phyloP scores from a whole-genome alignment of 2,797 vertebrate species.

The Typhlichthys eigenmanni region DNA sequence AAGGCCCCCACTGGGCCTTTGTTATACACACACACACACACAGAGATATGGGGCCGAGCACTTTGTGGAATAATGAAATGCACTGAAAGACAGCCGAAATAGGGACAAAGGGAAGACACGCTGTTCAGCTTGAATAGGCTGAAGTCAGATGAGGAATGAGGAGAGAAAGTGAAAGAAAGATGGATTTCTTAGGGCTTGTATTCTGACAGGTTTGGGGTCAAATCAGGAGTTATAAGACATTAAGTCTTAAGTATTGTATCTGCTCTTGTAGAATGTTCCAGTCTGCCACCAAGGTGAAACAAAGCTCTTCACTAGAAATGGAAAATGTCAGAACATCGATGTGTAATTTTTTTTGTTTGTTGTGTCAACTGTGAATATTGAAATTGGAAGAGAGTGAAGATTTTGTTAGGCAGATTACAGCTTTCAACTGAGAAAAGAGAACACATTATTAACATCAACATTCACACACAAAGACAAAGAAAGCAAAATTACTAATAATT shows the following conservation, averaged over 20 bases:
- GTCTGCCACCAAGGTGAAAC: slow-evolving; percentile 43
- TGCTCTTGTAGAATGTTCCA: slow-evolving; percentile 44
- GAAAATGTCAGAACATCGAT: not conserved
- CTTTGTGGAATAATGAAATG: slow-evolving; percentile 38
- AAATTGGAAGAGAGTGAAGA: not conserved
- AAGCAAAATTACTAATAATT: not conserved
- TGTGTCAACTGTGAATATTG: slow-evolving; percentile 34
- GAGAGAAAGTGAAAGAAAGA: not conserved
- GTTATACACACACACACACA: slow-evolving; percentile 30
- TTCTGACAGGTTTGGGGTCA: slow-evolving; percentile 42
- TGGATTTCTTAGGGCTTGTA: slow-evolving; percentile 35
- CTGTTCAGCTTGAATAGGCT: too few relatives aligned
- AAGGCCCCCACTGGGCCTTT: slow-evolving; percentile 49
- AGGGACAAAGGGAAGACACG: slow-evolving; percentile 14
- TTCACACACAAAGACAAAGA: slow-evolving; percentile 14
- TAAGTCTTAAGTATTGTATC: slow-evolving; percentile 35
- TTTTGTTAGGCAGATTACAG: too few relatives aligned
- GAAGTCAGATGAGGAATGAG: not conserved
- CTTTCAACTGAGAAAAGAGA: slow-evolving; percentile 6
- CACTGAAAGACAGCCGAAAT: slow-evolving; percentile 40
- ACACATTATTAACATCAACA: not conserved
- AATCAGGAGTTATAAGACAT: slow-evolving; percentile 45
- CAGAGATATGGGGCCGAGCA: slow-evolving; percentile 38
- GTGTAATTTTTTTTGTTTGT: slow-evolving; percentile 29
- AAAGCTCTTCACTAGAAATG: slow-evolving; percentile 41